Evolutionary conservation across 2,113 vertebrate genomes (phyloP).

Genomic region (Eira barbara): DNA sequence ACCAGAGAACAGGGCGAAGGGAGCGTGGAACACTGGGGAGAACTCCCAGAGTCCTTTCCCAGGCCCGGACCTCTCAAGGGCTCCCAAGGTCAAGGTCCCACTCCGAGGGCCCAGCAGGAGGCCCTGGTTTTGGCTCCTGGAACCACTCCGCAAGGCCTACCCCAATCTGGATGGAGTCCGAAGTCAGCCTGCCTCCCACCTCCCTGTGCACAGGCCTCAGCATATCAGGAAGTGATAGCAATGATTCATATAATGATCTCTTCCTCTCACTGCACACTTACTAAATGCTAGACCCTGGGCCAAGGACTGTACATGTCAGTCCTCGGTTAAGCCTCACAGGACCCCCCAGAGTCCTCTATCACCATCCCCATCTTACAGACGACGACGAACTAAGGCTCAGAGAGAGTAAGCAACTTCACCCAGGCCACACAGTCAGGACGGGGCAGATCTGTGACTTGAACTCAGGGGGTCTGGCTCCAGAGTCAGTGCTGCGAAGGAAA

Average conservation of each 20-base stretch:
- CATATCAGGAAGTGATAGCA: neutral
- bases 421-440: neutral
- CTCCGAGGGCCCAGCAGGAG: neutral
- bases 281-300: neutral
- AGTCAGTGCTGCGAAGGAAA: neutral
- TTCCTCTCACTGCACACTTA: neutral
- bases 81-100: neutral
- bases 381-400: neutral
- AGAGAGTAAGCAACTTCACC: neutral
- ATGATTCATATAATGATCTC: neutral
- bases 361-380: neutral
- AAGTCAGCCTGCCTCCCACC: neutral
- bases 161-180: neutral
- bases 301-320: rapidly evolving
- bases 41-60: neutral
- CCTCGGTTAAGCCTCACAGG: neutral
- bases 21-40: no score
- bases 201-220: neutral
- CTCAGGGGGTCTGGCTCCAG: neutral
- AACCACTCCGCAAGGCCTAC: neutral
- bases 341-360: neutral
- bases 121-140: neutral
- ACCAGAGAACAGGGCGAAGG: neutral
- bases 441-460: neutral
- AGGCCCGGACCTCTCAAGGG: neutral